These are phyloP conservation scores for Erannis defoliaria DNA, from an alignment of 2,888 invertebrate species.

Conservation along the genomic window DNA sequence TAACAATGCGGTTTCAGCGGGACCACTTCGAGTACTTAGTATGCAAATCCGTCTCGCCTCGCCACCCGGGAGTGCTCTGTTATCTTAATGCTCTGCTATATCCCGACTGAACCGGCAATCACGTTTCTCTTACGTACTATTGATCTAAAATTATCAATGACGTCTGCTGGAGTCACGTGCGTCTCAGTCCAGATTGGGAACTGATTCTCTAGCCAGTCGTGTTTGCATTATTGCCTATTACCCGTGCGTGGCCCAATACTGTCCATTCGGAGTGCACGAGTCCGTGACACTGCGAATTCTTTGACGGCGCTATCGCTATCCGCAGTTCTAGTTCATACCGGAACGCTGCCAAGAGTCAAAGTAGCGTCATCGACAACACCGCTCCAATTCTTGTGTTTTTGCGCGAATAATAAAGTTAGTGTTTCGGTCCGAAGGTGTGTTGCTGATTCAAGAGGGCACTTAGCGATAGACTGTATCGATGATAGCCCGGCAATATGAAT, in stretches of 20 bases:
- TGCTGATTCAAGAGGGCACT: no score
- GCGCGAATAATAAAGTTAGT: constrained; percentile 56
- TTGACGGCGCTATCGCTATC: constrained; percentile 51
- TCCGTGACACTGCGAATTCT: constrained; percentile 60
- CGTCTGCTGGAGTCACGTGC: constrained; percentile 47
- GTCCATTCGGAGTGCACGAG: constrained; percentile 52
- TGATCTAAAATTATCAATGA: constrained; percentile 55
- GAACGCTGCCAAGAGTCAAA: constrained; percentile 49
- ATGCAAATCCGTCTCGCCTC: constrained; percentile 33
- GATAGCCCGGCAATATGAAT: no score
- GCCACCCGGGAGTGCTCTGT: constrained; percentile 47
- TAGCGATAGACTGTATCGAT: no score
- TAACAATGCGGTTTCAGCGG: constrained; percentile 61
- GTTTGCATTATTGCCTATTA: constrained; percentile 30
- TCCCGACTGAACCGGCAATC: constrained; percentile 44
- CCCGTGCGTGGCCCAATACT: constrained; percentile 56
- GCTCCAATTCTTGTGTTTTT: constrained; percentile 49
- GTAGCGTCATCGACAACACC: constrained; percentile 50
- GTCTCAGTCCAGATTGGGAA: constrained; percentile 31
- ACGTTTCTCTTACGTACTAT: constrained; percentile 48
- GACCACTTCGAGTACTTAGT: constrained; percentile 50
- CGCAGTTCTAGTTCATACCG: constrained; percentile 50
- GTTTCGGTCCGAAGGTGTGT: constrained; percentile 46
- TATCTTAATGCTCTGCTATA: constrained; percentile 41
- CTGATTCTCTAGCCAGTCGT: constrained; percentile 13